Conservation (phyloP, 2,888 invertebrate genomes). For the Pterostichus niger region DNA sequence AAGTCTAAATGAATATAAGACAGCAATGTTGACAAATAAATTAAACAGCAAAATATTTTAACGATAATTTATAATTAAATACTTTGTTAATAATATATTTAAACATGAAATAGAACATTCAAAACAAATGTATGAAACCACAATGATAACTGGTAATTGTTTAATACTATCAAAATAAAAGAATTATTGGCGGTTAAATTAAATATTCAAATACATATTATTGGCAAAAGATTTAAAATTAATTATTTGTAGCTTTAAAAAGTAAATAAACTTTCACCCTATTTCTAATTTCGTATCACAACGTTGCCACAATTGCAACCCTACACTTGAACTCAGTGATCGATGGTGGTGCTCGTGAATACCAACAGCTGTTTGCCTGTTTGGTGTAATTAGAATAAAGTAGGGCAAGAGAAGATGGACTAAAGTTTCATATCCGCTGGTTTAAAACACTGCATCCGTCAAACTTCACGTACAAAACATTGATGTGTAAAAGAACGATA, state of each 20-base stretch:
- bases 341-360: slow-evolving; percentile 49
- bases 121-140: no score
- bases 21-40: no score
- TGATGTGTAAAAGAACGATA: slow-evolving; percentile 48
- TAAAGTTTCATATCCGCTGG: slow-evolving; percentile 60
- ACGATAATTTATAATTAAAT: no score
- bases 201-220: neutral
- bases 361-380: slow-evolving; percentile 44
- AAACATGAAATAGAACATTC: no score
- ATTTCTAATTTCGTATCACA: slow-evolving; percentile 26
- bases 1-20: no score
- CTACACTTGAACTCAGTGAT: slow-evolving; percentile 39
- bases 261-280: slow-evolving; percentile 18
- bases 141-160: no score
- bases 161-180: no score
- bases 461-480: slow-evolving; percentile 55
- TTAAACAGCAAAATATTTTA: no score
- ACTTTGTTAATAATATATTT: no score
- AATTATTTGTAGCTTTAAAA: neutral
- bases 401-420: slow-evolving; percentile 45
- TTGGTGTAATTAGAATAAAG: slow-evolving; percentile 47
- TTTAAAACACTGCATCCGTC: slow-evolving; percentile 48
- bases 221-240: neutral
- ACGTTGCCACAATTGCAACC: slow-evolving; percentile 44
- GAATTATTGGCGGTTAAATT: neutral